Evolutionary conservation across 2,113 vertebrate genomes (phyloP), one percentile per base, ranked within the genome.

Genomic region (Vombatus ursinus): DNA sequence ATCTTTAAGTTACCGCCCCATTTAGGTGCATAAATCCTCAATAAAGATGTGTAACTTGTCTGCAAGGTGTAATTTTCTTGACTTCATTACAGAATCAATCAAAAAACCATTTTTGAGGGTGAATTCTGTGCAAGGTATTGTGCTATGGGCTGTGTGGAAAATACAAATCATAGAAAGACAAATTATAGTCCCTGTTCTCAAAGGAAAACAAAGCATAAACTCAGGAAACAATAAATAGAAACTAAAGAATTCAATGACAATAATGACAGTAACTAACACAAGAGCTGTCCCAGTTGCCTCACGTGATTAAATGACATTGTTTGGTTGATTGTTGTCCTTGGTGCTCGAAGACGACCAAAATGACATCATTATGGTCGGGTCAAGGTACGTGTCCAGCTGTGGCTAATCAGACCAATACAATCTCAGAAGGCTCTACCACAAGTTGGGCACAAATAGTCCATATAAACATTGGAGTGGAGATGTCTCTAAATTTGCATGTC

Each of bases 41-140:
- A 52, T 92, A 90, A 96, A 95, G 91, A 90, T 52, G 50, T 95
- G 44, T 49, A 22, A 48, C 77, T 92, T 95, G 93, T 95, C 61
- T 68, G 12, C 61, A 77, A 77, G 37, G n/a, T 77, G 16, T n/a
- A n/a, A 77, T 77, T 77, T 77, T 77, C 68, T 77, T 77, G 68
- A 77, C 68, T 77, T 77, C 16, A 37, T 68, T 68, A 68, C 28
- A n/a, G 4, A 77, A n/a, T n/a, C 68, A 77, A 77, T n/a, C 37
- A n/a, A 19, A n/a, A 77, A n/a, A 77, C 31, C 14, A 19, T 77
- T 77, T 77, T 37, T 77, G 68, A 77, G 37, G 3, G 14, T 77
- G 31, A 37, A 68, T 3, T 68, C 3, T 68, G 12, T 68, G 3
- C 57, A 68, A 68, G 57, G 3, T 28, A 31, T 61, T 68, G 61